A percentile compares a stretch with the other conserved stretches of the same genome.
phyloP scores from a whole-genome alignment of 2,888 invertebrate genomes.

The Stenolophus ochropezus region DNA sequence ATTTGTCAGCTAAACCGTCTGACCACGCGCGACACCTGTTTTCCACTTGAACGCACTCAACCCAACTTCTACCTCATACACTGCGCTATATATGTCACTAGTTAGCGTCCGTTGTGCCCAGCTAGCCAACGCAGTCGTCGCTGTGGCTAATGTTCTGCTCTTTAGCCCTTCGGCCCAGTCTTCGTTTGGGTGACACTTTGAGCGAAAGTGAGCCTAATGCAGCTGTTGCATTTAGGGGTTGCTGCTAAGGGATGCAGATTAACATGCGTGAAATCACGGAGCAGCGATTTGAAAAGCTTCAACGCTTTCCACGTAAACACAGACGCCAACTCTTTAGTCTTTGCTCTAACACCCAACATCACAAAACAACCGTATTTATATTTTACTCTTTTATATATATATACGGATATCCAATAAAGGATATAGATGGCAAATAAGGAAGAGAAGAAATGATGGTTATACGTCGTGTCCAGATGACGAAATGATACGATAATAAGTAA shows the following conservation, averaged over 20 bases:
- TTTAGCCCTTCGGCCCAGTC: not conserved
- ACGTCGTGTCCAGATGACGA: conserved; percentile 70
- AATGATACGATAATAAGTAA: conserved; percentile 73
- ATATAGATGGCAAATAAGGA: not conserved
- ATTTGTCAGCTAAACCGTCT: conserved; percentile 52
- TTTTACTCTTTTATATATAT: too few species aligned
- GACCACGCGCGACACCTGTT: conserved; percentile 57
- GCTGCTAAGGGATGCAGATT: conserved; percentile 45
- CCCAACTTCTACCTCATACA: conserved; percentile 27
- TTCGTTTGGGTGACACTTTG: not conserved
- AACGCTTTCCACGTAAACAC: conserved; percentile 40
- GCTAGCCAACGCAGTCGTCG: not conserved
- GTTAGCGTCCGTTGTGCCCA: conserved; percentile 24
- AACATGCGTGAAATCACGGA: conserved; percentile 56
- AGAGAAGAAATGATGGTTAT: too few species aligned
- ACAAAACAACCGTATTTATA: too few species aligned
- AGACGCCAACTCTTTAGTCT: too few species aligned
- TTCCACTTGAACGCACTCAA: conserved; percentile 57
- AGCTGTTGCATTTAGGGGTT: conserved; percentile 42
- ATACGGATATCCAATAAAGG: not conserved
- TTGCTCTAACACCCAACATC: too few species aligned
- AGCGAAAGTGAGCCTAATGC: conserved; percentile 41
- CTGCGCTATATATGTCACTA: conserved; percentile 35
- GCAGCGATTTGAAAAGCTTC: conserved; percentile 49
- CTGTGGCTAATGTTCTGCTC: not conserved